Conservation (phyloP, 2,888 invertebrate species). For the Hedychridium roseum region DNA sequence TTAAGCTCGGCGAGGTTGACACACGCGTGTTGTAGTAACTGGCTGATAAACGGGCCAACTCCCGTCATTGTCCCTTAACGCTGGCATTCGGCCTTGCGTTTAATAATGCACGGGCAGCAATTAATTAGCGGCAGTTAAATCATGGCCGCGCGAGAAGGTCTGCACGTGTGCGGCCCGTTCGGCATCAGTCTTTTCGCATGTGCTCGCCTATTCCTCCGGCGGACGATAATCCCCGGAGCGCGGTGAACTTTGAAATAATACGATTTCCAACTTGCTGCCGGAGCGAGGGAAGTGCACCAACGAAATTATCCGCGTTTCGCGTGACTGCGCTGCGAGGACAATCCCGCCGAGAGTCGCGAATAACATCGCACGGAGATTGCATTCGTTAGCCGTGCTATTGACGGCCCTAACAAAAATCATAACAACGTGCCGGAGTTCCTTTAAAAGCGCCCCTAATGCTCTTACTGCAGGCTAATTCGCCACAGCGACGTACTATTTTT, state of each 20-base stretch:
- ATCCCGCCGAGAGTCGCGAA: constrained; percentile 5
- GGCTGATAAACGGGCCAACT: too few relatives aligned
- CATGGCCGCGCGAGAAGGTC: not conserved
- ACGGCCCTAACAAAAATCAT: too few relatives aligned
- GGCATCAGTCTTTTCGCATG: constrained; percentile 6
- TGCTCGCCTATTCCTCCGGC: constrained; percentile 1
- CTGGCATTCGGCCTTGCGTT: too few relatives aligned
- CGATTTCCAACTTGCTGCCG: constrained; percentile 14
- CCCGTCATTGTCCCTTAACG: too few relatives aligned
- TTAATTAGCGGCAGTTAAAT: too few relatives aligned
- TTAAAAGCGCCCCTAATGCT: not conserved
- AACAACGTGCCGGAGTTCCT: too few relatives aligned
- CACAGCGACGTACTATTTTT: too few relatives aligned
- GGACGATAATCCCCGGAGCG: constrained; percentile 2
- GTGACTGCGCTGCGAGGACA: constrained; percentile 1
- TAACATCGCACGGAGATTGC: too few relatives aligned
- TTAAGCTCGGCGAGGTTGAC: too few relatives aligned
- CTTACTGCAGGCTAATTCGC: not conserved
- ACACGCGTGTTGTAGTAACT: too few relatives aligned
- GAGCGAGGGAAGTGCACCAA: constrained; percentile 12
- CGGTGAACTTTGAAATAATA: constrained; percentile 16
- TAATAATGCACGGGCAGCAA: too few relatives aligned
- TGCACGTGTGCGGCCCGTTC: constrained; percentile 1
- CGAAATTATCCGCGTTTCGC: constrained; percentile 12
- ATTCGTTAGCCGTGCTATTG: too few relatives aligned